phyloP scores from a whole-genome alignment of 2,797 vertebrate species.

The Oryzias sinensis region DNA sequence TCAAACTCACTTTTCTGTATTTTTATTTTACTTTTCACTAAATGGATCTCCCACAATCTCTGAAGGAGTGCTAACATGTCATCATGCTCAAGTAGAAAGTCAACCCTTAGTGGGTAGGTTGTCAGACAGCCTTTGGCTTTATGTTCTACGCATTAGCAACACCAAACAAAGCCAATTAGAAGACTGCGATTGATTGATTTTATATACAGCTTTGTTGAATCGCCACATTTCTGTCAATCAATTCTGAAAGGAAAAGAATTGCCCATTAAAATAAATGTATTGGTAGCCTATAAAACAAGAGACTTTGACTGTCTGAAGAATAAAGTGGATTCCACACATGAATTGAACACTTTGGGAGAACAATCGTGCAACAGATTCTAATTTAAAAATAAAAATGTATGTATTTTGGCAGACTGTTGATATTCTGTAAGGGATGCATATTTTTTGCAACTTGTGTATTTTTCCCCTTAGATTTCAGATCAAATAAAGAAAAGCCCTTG shows the following conservation, averaged over 20 bases:
- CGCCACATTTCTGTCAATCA: neutral
- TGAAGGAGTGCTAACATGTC: slow-evolving; percentile 44
- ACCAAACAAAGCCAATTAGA: slow-evolving; percentile 9
- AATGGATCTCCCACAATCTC: slow-evolving; percentile 53
- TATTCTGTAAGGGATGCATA: too few species aligned
- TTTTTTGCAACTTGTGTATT: too few species aligned
- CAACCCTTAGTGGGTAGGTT: neutral
- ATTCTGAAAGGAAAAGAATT: neutral
- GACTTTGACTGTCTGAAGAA: slow-evolving; percentile 7
- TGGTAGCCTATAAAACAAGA: slow-evolving; percentile 1
- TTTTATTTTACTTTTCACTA: slow-evolving; percentile 70
- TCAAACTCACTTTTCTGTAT: slow-evolving; percentile 76
- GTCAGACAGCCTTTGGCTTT: too few species aligned
- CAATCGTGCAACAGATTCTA: neutral
- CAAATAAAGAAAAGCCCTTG: too few species aligned
- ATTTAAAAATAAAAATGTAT: neutral
- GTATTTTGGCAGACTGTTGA: too few species aligned
- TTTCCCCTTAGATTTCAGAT: too few species aligned
- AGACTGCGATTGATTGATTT: slow-evolving; percentile 10
- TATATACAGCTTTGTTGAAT: too few species aligned
- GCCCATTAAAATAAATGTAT: neutral
- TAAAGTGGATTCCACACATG: slow-evolving; percentile 19
- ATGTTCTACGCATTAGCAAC: neutral
- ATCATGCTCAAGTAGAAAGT: slow-evolving; percentile 38
- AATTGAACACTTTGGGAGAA: slow-evolving; percentile 3